Conservation (phyloP, 2,113 vertebrate genomes). For the Daboia siamensis region DNA sequence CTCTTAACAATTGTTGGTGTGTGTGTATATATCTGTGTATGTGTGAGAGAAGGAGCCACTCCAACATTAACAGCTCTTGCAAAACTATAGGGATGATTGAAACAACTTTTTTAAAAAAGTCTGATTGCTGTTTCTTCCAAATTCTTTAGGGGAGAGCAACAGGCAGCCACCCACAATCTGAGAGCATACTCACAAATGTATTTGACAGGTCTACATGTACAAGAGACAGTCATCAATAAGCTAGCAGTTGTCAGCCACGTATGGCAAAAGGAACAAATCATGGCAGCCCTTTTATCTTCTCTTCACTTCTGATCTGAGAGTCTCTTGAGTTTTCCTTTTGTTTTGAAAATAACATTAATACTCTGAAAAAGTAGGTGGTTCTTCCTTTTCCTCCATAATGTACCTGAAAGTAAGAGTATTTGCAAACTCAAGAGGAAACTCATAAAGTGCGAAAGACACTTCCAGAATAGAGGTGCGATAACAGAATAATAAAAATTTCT, state of each 20-base stretch:
- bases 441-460: background rate
- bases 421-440: background rate
- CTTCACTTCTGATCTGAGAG: background rate
- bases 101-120: background rate
- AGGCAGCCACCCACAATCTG: background rate
- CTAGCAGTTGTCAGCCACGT: background rate
- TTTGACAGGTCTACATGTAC: background rate
- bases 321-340: background rate
- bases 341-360: background rate
- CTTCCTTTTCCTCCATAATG: background rate
- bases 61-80: background rate
- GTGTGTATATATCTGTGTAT: background rate
- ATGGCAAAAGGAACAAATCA: background rate
- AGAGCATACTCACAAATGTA: background rate
- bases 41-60: background rate
- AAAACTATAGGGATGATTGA: background rate
- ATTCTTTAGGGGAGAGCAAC: background rate
- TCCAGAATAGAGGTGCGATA: background rate
- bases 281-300: background rate
- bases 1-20: background rate
- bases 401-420: background rate
- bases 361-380: background rate
- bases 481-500: background rate
- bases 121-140: background rate
- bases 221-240: background rate